phyloP scores from a whole-genome alignment of 2,797 vertebrate genomes.

The Prunella strophiata region DNA sequence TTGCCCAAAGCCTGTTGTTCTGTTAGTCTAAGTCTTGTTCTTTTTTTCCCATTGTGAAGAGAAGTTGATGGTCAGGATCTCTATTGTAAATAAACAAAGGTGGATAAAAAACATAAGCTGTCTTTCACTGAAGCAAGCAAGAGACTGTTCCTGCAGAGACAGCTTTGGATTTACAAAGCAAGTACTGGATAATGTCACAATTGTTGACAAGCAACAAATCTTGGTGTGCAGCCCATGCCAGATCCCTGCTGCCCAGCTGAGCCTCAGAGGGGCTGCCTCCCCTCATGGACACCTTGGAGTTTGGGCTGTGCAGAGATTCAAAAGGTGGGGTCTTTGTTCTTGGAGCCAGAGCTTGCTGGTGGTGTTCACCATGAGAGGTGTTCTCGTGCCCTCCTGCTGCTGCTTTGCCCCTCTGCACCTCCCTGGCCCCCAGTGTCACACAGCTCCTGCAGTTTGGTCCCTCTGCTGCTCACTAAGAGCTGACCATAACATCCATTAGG shows the following conservation, averaged over 20 bases:
- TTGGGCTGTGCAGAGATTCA: background rate
- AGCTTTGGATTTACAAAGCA: background rate
- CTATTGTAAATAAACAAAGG: background rate
- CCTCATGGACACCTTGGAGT: too few species aligned
- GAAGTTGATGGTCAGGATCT: background rate
- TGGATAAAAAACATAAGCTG: background rate
- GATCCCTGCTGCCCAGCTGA: background rate
- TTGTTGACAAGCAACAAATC: background rate
- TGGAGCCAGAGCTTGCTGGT: background rate
- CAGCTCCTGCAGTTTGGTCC: background rate
- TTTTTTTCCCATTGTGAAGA: background rate
- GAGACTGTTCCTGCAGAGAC: background rate
- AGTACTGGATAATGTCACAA: background rate
- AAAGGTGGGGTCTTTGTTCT: background rate
- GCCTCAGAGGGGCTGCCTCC: background rate
- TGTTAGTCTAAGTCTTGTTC: background rate
- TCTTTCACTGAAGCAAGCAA: background rate
- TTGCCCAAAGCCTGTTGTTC: background rate
- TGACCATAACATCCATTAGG: background rate
- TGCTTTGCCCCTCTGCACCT: fast-evolving
- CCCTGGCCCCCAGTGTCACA: background rate
- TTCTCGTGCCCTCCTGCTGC: background rate
- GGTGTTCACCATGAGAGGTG: background rate
- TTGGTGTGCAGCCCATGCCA: background rate
- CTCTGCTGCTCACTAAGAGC: background rate